Conservation (phyloP, 2,113 vertebrate species). For the Channa maculata region DNA sequence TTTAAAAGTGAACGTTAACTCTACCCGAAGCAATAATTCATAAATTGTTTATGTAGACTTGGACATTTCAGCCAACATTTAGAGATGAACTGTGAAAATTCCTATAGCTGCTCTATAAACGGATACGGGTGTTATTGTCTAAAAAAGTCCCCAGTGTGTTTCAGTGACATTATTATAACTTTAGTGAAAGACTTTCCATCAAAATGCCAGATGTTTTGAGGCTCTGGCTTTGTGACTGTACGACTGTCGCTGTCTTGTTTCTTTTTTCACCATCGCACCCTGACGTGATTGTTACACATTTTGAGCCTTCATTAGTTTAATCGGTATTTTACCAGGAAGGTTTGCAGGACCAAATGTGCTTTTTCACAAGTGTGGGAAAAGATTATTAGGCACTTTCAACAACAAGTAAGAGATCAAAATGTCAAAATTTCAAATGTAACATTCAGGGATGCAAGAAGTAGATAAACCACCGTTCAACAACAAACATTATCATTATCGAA, state of each 20-base stretch:
- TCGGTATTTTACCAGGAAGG: constrained; percentile 21
- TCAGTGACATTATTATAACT: not conserved
- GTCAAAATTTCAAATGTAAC: constrained; percentile 36
- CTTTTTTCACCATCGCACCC: not conserved
- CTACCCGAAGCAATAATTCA: constrained; percentile 29
- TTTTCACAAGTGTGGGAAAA: constrained; percentile 24
- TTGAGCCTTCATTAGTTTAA: constrained; percentile 27
- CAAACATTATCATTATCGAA: constrained; percentile 25
- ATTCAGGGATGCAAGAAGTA: constrained; percentile 21
- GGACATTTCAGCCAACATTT: constrained; percentile 43
- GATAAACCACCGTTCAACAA: constrained; percentile 19
- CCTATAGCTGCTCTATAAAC: constrained; percentile 6
- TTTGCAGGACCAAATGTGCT: constrained; percentile 14
- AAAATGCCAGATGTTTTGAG: constrained; percentile 15
- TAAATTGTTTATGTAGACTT: constrained; percentile 65
- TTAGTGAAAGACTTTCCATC: constrained; percentile 40
- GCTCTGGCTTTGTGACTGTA: not conserved
- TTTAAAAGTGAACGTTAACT: constrained; percentile 28
- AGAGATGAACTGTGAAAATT: constrained; percentile 34
- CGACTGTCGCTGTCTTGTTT: not conserved
- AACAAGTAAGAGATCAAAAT: constrained; percentile 11
- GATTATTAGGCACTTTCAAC: constrained; percentile 16
- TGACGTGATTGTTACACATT: constrained; percentile 4
- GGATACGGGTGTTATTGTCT: constrained; percentile 23
- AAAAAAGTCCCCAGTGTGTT: constrained; percentile 41